Percentiles rank a stretch among this genome's conserved stretches.
phyloP scores from a whole-genome alignment of 2,113 vertebrate species.

The Bos indicus region DNA sequence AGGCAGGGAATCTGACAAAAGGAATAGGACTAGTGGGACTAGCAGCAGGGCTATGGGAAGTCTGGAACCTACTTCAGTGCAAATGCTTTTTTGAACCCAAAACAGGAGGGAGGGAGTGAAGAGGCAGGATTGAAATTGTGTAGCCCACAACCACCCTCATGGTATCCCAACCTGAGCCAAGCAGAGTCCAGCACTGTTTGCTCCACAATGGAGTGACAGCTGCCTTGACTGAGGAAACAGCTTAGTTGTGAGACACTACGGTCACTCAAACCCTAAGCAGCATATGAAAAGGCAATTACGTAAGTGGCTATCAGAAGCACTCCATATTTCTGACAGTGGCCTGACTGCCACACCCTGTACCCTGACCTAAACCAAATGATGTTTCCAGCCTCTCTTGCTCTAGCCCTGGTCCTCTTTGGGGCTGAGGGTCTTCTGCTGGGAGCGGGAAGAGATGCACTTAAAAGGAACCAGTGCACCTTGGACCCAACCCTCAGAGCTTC shows the following conservation, averaged over 20 bases:
- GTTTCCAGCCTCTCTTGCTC: background rate
- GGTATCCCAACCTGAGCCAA: background rate
- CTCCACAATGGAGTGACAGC: background rate
- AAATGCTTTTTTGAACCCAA: background rate
- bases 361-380: background rate
- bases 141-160: background rate
- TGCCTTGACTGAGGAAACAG: background rate
- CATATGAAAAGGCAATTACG: background rate
- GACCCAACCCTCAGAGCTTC: background rate
- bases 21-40: background rate
- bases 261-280: background rate
- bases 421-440: background rate
- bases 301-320: background rate
- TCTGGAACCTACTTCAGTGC: background rate
- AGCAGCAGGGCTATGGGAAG: background rate
- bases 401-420: background rate
- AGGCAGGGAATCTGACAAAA: background rate
- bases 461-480: background rate
- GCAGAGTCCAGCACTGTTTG: background rate
- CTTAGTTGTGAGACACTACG: background rate
- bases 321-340: background rate
- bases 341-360: background rate
- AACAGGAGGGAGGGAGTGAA: background rate
- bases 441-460: background rate
- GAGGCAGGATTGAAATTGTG: background rate